These are phyloP conservation scores for Hemitrygon akajei DNA, from an alignment of 2,797 vertebrate species.

Conservation along the genomic window DNA sequence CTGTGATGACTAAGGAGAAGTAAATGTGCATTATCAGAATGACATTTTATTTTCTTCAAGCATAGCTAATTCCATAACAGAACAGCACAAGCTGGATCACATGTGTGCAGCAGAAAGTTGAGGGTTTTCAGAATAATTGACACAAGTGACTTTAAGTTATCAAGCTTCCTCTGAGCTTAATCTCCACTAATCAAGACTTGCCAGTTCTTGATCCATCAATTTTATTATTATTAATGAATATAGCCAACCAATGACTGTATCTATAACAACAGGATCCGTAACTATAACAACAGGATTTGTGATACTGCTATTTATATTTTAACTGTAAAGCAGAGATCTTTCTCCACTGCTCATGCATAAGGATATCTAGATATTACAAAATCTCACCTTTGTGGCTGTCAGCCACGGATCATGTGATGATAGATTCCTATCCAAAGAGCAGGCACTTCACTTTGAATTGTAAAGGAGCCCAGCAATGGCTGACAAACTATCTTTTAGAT, in stretches of 20 bases:
- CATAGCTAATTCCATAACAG: background rate
- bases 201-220: background rate
- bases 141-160: background rate
- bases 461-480: too few species aligned
- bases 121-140: background rate
- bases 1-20: background rate
- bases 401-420: too few species aligned
- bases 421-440: too few species aligned
- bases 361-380: background rate
- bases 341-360: background rate
- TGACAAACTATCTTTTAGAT: too few species aligned
- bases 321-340: background rate
- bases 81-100: background rate
- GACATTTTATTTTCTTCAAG: slow-evolving; percentile 14
- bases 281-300: background rate
- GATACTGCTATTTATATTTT: background rate
- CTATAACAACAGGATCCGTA: background rate
- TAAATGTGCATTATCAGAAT: slow-evolving; percentile 9
- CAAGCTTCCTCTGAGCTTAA: background rate
- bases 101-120: background rate
- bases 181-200: background rate
- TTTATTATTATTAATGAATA: background rate
- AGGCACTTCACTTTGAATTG: too few species aligned
- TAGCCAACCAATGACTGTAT: background rate
- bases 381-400: too few species aligned